These are phyloP conservation scores for Halcyon badia DNA, from an alignment of 2,797 vertebrate species.

Conservation along the genomic window DNA sequence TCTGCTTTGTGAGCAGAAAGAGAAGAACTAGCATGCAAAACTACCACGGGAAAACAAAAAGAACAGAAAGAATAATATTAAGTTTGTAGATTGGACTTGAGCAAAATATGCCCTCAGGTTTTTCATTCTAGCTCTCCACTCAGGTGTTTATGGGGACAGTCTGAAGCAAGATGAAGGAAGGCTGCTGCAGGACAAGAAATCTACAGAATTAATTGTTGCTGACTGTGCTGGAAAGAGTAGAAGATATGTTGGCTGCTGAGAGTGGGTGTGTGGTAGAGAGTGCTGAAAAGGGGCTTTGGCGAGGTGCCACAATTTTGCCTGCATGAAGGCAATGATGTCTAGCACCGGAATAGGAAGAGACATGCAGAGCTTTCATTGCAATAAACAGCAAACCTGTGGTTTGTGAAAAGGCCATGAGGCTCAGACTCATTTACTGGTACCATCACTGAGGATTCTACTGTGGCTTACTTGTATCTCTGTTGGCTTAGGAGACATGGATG, in stretches of 20 bases:
- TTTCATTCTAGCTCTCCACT: conserved; percentile 7
- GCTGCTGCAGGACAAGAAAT: neutral
- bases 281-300: conserved; percentile 29
- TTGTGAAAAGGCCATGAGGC: conserved; percentile 31
- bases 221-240: neutral
- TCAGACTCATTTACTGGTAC: conserved; percentile 53
- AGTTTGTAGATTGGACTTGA: neutral
- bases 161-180: neutral
- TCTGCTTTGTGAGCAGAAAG: neutral
- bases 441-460: neutral
- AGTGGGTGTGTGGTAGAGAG: neutral
- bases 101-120: neutral
- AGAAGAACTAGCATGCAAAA: neutral
- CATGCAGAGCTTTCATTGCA: conserved; percentile 3
- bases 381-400: conserved; percentile 58
- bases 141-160: neutral
- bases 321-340: conserved; percentile 30
- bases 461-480: neutral
- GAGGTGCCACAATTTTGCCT: neutral
- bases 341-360: conserved; percentile 38
- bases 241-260: neutral
- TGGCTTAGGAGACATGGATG: neutral
- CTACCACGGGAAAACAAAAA: neutral
- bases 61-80: neutral
- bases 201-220: neutral